phyloP scores from a whole-genome alignment of 2,888 invertebrate species.

The Strigamia transsilvanica region DNA sequence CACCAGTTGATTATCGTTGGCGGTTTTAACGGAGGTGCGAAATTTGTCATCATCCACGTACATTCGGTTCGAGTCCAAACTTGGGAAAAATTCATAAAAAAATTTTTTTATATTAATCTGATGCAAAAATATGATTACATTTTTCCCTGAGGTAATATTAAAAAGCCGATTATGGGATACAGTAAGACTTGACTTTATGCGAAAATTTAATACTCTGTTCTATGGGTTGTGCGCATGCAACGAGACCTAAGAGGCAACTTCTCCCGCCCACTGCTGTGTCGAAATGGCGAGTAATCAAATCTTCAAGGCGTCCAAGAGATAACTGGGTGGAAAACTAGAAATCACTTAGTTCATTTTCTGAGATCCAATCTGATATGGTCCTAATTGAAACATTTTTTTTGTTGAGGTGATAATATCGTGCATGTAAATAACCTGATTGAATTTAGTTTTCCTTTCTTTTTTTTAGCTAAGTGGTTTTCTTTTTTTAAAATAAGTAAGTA shows the following conservation, averaged over 20 bases:
- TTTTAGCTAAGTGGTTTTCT: neutral
- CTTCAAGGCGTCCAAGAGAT: slow-evolving; percentile 23
- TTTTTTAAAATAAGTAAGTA: neutral
- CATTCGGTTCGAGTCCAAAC: neutral
- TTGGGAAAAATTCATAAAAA: too few species aligned
- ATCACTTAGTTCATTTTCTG: neutral
- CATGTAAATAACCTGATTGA: slow-evolving; percentile 13
- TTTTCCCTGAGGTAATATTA: neutral
- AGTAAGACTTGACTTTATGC: slow-evolving; percentile 6
- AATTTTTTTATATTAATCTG: too few species aligned
- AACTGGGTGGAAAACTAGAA: slow-evolving; percentile 34
- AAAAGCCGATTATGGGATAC: neutral
- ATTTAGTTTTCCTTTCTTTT: slow-evolving; percentile 11
- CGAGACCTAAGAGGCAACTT: slow-evolving; percentile 10
- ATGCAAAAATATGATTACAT: slow-evolving; percentile 3
- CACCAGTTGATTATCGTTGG: too few species aligned
- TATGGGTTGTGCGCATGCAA: neutral
- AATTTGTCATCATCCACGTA: neutral
- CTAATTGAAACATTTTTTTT: slow-evolving; percentile 27
- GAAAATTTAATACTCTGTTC: slow-evolving; percentile 17
- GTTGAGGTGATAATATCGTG: neutral
- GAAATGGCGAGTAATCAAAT: slow-evolving; percentile 15
- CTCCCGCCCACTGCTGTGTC: slow-evolving; percentile 10
- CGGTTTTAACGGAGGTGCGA: neutral
- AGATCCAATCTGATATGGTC: neutral